A percentile compares a stretch with the other conserved stretches of the same genome.
These are phyloP conservation scores for Macrosteles quadrilineatus DNA, from an alignment of 1,140 invertebrate species.

Conservation along the genomic window DNA sequence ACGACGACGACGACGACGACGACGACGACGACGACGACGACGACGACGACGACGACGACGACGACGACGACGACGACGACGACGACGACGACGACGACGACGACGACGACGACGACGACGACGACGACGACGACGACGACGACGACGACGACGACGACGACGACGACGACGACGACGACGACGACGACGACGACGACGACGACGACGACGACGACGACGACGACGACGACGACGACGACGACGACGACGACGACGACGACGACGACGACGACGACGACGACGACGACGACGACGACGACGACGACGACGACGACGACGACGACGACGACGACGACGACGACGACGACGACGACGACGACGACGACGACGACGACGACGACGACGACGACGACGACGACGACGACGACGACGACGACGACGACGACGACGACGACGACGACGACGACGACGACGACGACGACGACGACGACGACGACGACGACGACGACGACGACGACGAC, in stretches of 20 bases:
- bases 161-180: too few species aligned
- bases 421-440: constrained; percentile 10
- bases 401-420: constrained; percentile 4
- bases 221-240: background rate
- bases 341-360: background rate
- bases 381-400: background rate
- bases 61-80: too few species aligned
- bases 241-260: background rate
- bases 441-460: background rate
- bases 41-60: too few species aligned
- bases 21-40: too few species aligned
- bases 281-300: background rate
- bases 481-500: background rate
- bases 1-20: too few species aligned
- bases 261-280: background rate
- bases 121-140: too few species aligned
- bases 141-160: too few species aligned
- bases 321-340: background rate
- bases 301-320: background rate
- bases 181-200: too few species aligned
- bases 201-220: background rate
- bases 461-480: background rate
- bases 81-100: too few species aligned
- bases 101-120: too few species aligned
- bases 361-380: background rate